Conservation (phyloP, 2,797 vertebrate species). For the Sebastes baramenuke region DNA sequence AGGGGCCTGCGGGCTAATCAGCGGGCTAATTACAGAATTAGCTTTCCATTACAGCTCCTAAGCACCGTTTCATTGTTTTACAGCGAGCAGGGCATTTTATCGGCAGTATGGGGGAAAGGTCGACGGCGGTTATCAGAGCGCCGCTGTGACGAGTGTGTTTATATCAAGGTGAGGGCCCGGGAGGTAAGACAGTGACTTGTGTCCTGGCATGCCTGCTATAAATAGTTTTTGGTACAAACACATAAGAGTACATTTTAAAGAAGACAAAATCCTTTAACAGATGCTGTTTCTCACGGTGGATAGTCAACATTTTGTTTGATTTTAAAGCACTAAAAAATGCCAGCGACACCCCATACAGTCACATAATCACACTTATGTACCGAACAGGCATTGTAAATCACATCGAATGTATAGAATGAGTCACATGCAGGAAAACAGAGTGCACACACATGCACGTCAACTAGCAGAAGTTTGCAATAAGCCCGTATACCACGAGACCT, state of each 20-base stretch:
- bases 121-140: slow-evolving; percentile 37
- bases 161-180: slow-evolving; percentile 44
- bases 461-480: slow-evolving; percentile 7
- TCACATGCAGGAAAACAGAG: slow-evolving; percentile 17
- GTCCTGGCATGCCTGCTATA: not conserved
- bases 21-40: slow-evolving; percentile 80
- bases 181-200: not conserved
- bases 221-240: not conserved
- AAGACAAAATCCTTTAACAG: not conserved
- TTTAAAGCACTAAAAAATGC: not conserved
- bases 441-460: not conserved
- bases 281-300: not conserved
- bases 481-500: not conserved
- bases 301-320: not conserved
- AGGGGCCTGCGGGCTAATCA: slow-evolving; percentile 70
- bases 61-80: slow-evolving; percentile 80
- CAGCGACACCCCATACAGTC: not conserved
- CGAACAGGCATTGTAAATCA: slow-evolving; percentile 23
- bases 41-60: slow-evolving; percentile 74
- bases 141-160: slow-evolving; percentile 33
- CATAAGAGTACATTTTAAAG: not conserved
- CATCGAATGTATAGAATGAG: slow-evolving; percentile 18
- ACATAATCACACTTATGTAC: not conserved
- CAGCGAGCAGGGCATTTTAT: slow-evolving; percentile 55
- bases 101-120: slow-evolving; percentile 59